phyloP scores from a whole-genome alignment of 2,888 invertebrate species.

The Gerris lacustris region DNA sequence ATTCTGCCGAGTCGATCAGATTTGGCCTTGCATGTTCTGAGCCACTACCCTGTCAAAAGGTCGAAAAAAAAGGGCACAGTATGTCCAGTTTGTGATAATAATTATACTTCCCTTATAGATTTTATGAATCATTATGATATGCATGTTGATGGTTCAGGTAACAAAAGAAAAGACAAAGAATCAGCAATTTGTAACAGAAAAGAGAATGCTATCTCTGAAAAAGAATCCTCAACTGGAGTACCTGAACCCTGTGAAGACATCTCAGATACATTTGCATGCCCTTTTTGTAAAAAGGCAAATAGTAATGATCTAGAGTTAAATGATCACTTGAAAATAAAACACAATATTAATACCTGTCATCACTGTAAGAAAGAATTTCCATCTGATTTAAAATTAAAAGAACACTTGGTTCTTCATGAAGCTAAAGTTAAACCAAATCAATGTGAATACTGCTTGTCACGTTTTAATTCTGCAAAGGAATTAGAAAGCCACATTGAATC shows the following conservation, averaged over 20 bases:
- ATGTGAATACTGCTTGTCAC: constrained; percentile 7
- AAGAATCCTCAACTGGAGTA: neutral
- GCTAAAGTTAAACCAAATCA: constrained; percentile 5
- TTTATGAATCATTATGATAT: constrained; percentile 6
- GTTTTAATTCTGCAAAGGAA: neutral
- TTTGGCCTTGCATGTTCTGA: neutral
- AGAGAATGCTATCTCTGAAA: neutral
- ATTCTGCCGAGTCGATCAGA: neutral
- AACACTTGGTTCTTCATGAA: constrained; percentile 7
- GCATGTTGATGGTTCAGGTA: neutral
- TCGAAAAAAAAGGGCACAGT: neutral
- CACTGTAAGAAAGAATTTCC: constrained; percentile 8
- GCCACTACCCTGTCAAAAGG: neutral
- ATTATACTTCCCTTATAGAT: neutral
- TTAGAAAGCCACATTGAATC: neutral
- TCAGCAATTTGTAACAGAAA: neutral
- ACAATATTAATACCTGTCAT: neutral
- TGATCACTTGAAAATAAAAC: neutral
- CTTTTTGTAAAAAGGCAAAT: neutral
- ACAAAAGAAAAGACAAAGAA: neutral
- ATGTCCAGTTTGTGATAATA: neutral
- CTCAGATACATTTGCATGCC: constrained; percentile 4
- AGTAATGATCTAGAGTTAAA: neutral
- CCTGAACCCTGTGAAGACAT: neutral
- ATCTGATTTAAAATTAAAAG: constrained; percentile 10